Evolutionary conservation across 2,888 invertebrate species (phyloP).

Genomic region (Auanema freiburgensis): DNA sequence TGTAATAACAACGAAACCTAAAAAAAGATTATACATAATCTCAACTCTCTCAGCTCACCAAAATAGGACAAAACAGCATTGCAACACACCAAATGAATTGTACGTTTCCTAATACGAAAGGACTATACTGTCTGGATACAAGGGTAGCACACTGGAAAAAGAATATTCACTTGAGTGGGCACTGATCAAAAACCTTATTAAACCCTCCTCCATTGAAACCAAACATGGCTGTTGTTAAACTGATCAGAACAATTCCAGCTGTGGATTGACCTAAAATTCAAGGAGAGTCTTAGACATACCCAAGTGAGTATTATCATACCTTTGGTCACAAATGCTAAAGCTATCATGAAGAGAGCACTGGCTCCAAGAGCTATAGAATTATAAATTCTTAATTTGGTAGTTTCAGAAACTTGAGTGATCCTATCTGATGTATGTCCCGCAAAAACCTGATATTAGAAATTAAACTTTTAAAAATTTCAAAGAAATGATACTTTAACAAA

Average conservation of each 20-base stretch:
- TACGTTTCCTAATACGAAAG: conserved; percentile 62
- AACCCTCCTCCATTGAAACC: conserved; percentile 62
- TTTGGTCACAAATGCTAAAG: conserved; percentile 48
- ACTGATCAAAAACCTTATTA: conserved; percentile 55
- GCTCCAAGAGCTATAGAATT: conserved; percentile 57
- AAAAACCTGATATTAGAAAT: conserved; percentile 36
- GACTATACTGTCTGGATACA: conserved; percentile 59
- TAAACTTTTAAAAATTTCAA: neutral
- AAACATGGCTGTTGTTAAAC: conserved; percentile 60
- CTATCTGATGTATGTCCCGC: conserved; percentile 59
- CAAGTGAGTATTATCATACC: conserved; percentile 10
- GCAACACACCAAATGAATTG: conserved; percentile 60
- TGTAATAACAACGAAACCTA: conserved; percentile 35
- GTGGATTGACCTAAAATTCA: conserved; percentile 34
- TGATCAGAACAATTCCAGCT: conserved; percentile 47
- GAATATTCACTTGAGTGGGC: no score
- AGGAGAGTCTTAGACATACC: neutral
- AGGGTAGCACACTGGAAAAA: conserved; percentile 47
- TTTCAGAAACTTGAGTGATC: conserved; percentile 51
- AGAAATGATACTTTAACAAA: conserved; percentile 43
- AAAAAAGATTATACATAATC: neutral
- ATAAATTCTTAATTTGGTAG: conserved; percentile 56
- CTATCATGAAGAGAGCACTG: conserved; percentile 54
- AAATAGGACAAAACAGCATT: conserved; percentile 59
- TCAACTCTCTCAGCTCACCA: conserved; percentile 24